Conservation (phyloP, 2,113 vertebrate genomes). For the Callithrix jacchus region DNA sequence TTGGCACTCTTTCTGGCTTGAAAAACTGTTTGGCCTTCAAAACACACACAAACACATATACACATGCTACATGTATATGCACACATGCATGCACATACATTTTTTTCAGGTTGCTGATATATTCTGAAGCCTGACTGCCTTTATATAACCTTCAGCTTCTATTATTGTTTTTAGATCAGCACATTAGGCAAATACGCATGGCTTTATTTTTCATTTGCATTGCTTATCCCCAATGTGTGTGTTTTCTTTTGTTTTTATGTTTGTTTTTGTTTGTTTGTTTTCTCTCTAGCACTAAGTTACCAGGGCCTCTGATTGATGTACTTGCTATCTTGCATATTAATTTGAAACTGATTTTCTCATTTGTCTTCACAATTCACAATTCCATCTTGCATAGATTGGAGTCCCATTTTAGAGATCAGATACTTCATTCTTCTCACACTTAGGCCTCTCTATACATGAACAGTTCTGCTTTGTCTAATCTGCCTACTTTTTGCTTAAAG, state of each 20-base stretch:
- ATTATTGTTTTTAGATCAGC: conserved; percentile 50
- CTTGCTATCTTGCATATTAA: conserved; percentile 50
- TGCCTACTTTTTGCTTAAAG: conserved; percentile 54
- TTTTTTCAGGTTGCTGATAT: neutral
- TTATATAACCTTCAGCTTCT: conserved; percentile 10
- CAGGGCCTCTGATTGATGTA: neutral
- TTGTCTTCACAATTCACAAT: conserved; percentile 65
- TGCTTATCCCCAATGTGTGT: conserved; percentile 43
- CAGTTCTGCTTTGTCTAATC: conserved; percentile 40
- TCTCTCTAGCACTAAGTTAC: neutral
- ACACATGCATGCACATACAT: neutral
- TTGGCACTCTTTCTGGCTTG: conserved; percentile 46
- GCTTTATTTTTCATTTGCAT: conserved; percentile 63
- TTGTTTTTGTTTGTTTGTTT: neutral
- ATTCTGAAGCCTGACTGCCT: neutral
- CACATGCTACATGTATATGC: neutral
- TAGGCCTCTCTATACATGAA: conserved; percentile 28
- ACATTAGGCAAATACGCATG: neutral
- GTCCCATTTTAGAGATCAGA: conserved; percentile 58
- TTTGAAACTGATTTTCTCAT: conserved; percentile 56
- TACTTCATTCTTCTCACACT: conserved; percentile 45
- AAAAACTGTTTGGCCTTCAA: conserved; percentile 42
- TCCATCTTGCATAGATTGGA: conserved; percentile 31
- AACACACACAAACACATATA: neutral
- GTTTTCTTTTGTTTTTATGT: neutral